phyloP scores from a whole-genome alignment of 2,888 invertebrate genomes.

The Drosophila hamatofila region DNA sequence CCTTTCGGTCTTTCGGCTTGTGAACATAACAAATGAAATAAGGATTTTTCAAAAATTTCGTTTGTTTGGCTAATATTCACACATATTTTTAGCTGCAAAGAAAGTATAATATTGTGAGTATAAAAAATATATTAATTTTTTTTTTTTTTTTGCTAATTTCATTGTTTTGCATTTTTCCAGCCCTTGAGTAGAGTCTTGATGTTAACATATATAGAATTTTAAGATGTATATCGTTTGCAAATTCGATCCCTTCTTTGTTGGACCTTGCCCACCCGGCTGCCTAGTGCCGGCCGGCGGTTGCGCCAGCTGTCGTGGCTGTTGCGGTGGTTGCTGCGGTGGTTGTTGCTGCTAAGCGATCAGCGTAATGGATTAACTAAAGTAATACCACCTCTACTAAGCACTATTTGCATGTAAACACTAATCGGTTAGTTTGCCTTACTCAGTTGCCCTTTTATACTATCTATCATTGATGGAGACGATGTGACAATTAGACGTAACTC shows the following conservation, averaged over 20 bases:
- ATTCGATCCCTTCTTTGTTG: constrained; percentile 66
- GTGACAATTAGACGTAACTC: neutral
- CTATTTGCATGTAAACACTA: neutral
- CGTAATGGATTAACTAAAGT: neutral
- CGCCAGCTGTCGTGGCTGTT: constrained; percentile 28
- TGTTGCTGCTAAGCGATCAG: neutral
- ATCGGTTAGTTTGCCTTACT: neutral
- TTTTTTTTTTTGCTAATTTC: neutral
- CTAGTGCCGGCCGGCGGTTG: constrained; percentile 37
- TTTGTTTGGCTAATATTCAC: constrained; percentile 19
- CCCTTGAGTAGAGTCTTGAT: neutral
- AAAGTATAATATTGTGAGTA: constrained; percentile 15
- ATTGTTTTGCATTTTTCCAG: neutral
- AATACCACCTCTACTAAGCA: neutral
- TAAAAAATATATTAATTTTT: neutral
- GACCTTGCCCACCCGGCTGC: constrained; percentile 65
- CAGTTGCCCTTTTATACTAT: neutral
- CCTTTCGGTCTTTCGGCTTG: constrained; percentile 3
- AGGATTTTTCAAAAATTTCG: neutral
- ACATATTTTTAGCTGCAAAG: constrained; percentile 25
- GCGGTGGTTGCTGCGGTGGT: constrained; percentile 22
- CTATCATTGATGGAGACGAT: neutral
- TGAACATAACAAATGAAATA: constrained; percentile 18
- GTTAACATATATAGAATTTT: neutral
- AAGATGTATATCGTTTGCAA: constrained; percentile 60